Evolutionary conservation across 2,888 invertebrate genomes (phyloP), one percentile per base, ranked within the genome.

Genomic region (Caradrina kadenii): DNA sequence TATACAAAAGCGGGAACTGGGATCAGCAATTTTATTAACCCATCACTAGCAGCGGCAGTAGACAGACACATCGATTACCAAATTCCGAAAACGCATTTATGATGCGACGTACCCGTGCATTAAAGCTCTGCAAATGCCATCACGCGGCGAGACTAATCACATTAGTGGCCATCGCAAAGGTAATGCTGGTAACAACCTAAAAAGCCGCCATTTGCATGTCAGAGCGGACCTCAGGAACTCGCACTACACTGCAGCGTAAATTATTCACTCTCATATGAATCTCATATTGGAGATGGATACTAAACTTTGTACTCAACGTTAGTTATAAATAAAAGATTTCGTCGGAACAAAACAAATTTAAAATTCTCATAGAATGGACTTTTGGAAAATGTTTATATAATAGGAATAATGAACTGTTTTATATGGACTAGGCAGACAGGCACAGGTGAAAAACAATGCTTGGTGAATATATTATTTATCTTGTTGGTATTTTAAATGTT

Each of bases 61-160:
- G 75, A 74, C 79, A 76, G 79, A 81, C 81, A 79, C 79, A 82
- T 84, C 81, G 85, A 84, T 90, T 88, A 88, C 77, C 82, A 82
- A 86, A 87, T 86, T 87, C 83, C 81, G 87, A 85, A 88, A 90
- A 88, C 85, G 79, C 87, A 88, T 88, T 87, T 86, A 88, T 82
- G 83, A 82, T 76, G 67, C 63, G 84, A 87, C 84, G 76, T 82
- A 86, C 84, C 81, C 86, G 83, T 87, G 90, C 90, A 91, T 90
- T 89, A 90, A 90, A 92, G 90, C 92, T 87, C 87, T 80, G 88
- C 90, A 90, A 91, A 91, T 90, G 89, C 88, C 86, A 88, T 86
- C 87, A 85, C 86, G 86, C 85, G 86, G 87, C 89, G 89, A 90
- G 91, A 90, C 92, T 94, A 94, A 94, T 93, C 93, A 93, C 90